Evolutionary conservation across 2,113 vertebrate species (phyloP).

Genomic region (Boulengeromyrus knoepffleri): DNA sequence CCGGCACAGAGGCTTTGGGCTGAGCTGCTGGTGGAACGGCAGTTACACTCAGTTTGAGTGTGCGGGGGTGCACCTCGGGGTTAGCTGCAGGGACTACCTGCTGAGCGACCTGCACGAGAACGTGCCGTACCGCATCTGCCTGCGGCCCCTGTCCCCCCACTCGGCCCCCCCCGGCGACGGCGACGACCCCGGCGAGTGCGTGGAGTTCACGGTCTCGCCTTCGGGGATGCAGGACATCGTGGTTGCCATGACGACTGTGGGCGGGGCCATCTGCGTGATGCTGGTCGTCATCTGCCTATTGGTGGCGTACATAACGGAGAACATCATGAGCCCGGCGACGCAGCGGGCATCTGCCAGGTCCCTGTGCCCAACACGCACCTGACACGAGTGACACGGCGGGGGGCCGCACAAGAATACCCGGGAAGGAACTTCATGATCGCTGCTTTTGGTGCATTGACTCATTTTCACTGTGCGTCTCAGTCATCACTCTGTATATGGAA

Average conservation of each 20-base stretch:
- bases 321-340: constrained; percentile 72
- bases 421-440: background rate
- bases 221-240: constrained; percentile 91
- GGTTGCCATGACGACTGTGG: constrained; percentile 94
- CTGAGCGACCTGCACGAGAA: constrained; percentile 79
- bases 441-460: background rate
- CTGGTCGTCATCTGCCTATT: constrained; percentile 93
- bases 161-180: constrained; percentile 17
- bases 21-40: constrained; percentile 93
- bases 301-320: constrained; percentile 95
- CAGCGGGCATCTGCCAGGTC: constrained; percentile 42
- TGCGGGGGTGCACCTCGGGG: constrained; percentile 74
- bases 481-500: background rate
- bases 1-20: constrained; percentile 66
- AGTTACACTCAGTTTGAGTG: constrained; percentile 89
- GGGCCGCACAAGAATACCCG: too few species aligned
- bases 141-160: constrained; percentile 56
- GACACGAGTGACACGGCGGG: background rate
- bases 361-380: background rate
- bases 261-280: constrained; percentile 96
- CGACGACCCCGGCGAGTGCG: constrained; percentile 60
- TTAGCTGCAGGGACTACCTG: constrained; percentile 79
- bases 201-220: constrained; percentile 78
- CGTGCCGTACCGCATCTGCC: constrained; percentile 85
- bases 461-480: background rate